Percentiles rank a stretch among this genome's conserved stretches.
These are phyloP conservation scores for Cremastobaeus sp. DNA, from an alignment of 2,888 invertebrate species.

Conservation along the genomic window DNA sequence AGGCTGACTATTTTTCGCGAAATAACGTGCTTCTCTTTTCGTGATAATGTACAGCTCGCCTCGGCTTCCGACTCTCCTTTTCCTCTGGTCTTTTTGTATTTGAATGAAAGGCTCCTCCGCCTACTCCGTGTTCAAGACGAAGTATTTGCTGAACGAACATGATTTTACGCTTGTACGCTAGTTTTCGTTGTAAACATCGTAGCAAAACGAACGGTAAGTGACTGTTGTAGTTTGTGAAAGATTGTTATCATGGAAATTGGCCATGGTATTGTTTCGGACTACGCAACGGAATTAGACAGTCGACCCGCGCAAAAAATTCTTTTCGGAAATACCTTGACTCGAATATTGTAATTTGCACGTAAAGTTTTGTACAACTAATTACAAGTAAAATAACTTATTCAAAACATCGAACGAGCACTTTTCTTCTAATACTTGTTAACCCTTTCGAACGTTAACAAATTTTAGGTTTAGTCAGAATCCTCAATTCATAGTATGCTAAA, in stretches of 20 bases:
- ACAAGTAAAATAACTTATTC: no score
- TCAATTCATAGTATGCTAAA: neutral
- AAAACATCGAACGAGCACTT: no score
- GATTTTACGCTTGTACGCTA: constrained; percentile 34
- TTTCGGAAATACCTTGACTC: no score
- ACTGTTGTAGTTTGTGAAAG: neutral
- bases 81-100: constrained; percentile 36
- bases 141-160: constrained; percentile 36
- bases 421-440: no score
- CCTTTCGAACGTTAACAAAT: no score
- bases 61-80: constrained; percentile 46
- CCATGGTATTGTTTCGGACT: no score
- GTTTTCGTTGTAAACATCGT: constrained; percentile 26
- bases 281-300: no score
- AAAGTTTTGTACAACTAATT: no score
- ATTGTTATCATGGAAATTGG: constrained; percentile 3
- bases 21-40: constrained; percentile 50
- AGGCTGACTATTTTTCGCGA: constrained; percentile 39
- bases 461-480: neutral
- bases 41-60: constrained; percentile 44
- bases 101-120: constrained; percentile 42
- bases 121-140: constrained; percentile 44
- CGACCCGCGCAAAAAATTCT: no score
- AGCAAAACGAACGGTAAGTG: constrained; percentile 15
- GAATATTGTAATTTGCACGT: no score